Evolutionary conservation across 1,140 invertebrate species (phyloP).

Genomic region (Episyrphus balteatus): DNA sequence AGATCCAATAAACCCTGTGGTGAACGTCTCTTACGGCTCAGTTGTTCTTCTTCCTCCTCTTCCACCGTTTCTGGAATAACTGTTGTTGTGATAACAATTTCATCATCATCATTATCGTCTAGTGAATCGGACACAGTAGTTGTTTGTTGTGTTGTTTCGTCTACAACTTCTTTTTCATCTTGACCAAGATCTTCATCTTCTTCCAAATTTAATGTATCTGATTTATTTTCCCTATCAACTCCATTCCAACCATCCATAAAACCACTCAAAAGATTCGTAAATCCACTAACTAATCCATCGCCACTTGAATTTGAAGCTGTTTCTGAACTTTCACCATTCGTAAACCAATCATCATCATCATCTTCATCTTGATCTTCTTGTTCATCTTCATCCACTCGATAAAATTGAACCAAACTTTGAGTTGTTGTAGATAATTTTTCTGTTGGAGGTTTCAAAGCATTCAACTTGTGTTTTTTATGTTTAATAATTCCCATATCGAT

Average conservation of each 20-base stretch:
- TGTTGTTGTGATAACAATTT: too few species aligned
- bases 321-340: background rate
- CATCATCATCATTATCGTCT: too few species aligned
- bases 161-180: too few species aligned
- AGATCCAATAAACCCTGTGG: conserved; percentile 21
- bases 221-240: too few species aligned
- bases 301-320: background rate
- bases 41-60: too few species aligned
- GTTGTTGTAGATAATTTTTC: background rate
- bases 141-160: too few species aligned
- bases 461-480: conserved; percentile 20
- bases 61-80: too few species aligned
- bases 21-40: too few species aligned
- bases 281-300: background rate
- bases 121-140: too few species aligned
- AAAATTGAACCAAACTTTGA: conserved; percentile 7
- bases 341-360: conserved; percentile 13
- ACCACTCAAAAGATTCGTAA: background rate
- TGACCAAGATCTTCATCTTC: too few species aligned
- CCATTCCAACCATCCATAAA: background rate
- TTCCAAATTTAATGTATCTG: too few species aligned
- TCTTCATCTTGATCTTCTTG: conserved; percentile 10
- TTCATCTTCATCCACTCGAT: conserved; percentile 5
- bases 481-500: conserved; percentile 51
- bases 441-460: conserved; percentile 3